Base-by-base conservation (phyloP, 2,888 invertebrate genomes). In the Drosophila dives region DNA sequence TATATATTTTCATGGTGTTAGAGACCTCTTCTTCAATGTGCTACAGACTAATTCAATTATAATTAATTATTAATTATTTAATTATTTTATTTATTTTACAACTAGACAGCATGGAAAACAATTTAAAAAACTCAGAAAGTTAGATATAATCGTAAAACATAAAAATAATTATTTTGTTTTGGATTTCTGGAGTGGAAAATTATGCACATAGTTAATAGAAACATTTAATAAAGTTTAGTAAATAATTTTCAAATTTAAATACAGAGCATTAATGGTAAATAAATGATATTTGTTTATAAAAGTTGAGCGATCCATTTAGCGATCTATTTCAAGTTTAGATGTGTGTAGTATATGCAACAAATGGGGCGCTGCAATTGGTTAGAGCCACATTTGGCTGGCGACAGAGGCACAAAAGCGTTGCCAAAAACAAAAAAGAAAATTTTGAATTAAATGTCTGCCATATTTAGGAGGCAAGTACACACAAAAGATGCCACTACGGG, bases 391-490 rank as follows among this genome's bases (percentile, higher is more conserved):
- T 38, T 55, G 55, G 36, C 55, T 11, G 26, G 17, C 6, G 23
- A 36, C 54, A 26, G 12, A 36, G n/a, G 2, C 15, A 54, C 67
- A 45, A 83, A 67, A 61, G 64, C 56, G 55, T 65, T 82, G 88
- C 82, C 84, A 83, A 85, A 75, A 38, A n/a, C 5, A 55, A 26
- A 11, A 3, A 29, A 32, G 3, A 72, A 65, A 66, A 66, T 68
- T 54, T 65, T 59, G 65, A 72, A 75, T 62, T 51, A 73, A 81
- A 84, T 74, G 85, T 80, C 85, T 72, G 87, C 89, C 87, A 84
- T 88, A 83, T 83, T 86, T 77, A 81, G 79, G 76, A 51, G 81
- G 77, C 65, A 68, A 68, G 48, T 10, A 26, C 33, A 38, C 20
- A 51, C 63, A 59, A 66, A 72, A 68, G 64, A 64, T 77, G 61